Evolutionary conservation across 2,113 vertebrate genomes (phyloP), one percentile per base, ranked within the genome.

Genomic region (Indicator indicator): DNA sequence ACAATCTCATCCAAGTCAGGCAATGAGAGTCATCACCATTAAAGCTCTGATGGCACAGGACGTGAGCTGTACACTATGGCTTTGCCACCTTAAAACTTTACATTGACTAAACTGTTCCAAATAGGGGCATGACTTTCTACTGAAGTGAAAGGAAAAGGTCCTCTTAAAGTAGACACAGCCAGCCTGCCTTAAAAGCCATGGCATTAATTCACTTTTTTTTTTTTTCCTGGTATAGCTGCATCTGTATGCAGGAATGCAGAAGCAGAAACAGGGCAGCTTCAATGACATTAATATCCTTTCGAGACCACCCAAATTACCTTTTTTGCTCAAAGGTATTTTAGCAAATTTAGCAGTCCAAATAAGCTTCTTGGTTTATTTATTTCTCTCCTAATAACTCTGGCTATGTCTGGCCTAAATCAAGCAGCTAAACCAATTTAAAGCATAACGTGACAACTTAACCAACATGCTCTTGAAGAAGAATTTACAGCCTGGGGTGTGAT

Each of bases 381-480:
- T 96, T 94, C 91, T 94, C 84, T 94, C 93, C 84, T 92, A 95
- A 85, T 94, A 95, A 95, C 40, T 87, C 89, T 85, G 68, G 32
- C 78, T 68, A 21, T 16, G 71, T 89, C 91, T 94, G 95, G 89
- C 92, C 67, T 93, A 79, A 89, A 93, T 92, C 86, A 94, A 48
- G 75, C 68, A 64, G 75, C 82, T n/a, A 85, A 73, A 19, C 33
- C 60, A 27, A 20, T 33, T 85, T 46, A 65, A 92, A 94, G 89
- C 80, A 90, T 59, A 92, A 50, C 54, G 50, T 0, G 0, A 74
- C 83, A 92, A 69, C 50, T 63, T 50, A 36, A 55, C 44, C 0
- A 0, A 85, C 11, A 3, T 76, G 88, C 63, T 92, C 32, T 1
- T 32, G 36, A n/a, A 70, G 52, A 50, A 91, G 32, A 83, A 94